Conservation (phyloP, 2,797 vertebrate species). For the Hydrophis major region DNA sequence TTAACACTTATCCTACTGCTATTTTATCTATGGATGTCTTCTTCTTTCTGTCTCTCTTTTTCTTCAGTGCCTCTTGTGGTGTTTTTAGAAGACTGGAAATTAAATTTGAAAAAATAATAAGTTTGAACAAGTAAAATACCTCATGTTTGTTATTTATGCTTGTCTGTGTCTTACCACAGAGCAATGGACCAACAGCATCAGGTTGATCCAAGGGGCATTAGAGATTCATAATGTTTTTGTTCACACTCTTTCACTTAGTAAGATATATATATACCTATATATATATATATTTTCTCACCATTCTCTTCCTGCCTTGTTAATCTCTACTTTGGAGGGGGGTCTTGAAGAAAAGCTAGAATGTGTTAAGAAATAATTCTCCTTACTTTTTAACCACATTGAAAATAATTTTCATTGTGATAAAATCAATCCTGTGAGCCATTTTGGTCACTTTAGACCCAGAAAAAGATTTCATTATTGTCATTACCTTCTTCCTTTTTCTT, state of each 20-base stretch:
- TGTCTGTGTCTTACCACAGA: background rate
- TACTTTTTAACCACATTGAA: slow-evolving; percentile 56
- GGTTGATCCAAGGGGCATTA: slow-evolving; percentile 25
- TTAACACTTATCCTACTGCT: background rate
- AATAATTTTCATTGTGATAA: slow-evolving; percentile 48
- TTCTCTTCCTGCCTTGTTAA: background rate
- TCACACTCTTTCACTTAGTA: background rate
- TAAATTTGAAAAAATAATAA: background rate
- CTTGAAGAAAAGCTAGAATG: slow-evolving; percentile 21
- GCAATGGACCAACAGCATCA: background rate
- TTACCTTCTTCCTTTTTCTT: background rate
- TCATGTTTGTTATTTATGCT: background rate
- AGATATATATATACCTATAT: background rate
- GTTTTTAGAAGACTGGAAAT: slow-evolving; percentile 30
- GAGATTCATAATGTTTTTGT: slow-evolving; percentile 20
- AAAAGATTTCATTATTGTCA: background rate
- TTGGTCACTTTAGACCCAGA: slow-evolving; percentile 36
- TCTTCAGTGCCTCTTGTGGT: slow-evolving; percentile 1
- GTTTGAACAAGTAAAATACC: slow-evolving; percentile 17
- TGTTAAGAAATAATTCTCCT: slow-evolving; percentile 32
- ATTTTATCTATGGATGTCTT: background rate
- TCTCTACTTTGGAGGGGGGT: slow-evolving; percentile 15
- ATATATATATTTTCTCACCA: too few species aligned
- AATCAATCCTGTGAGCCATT: slow-evolving; percentile 51
- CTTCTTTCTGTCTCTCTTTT: background rate